Percentiles rank a stretch among this genome's conserved stretches.
Evolutionary conservation across 2,888 invertebrate genomes (phyloP).

Genomic region (Trichogramma evanescens): DNA sequence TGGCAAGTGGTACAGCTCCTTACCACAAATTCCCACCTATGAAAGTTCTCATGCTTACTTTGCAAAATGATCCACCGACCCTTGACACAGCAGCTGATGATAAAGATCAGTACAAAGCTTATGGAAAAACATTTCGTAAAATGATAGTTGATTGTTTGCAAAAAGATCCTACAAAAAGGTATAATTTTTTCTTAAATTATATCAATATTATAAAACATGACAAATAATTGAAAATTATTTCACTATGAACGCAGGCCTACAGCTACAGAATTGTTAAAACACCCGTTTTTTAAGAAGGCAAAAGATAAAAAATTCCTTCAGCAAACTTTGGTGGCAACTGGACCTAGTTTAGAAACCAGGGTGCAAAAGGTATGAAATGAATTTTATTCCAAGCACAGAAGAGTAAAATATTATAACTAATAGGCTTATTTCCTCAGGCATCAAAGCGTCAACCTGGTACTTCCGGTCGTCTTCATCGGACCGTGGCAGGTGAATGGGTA

Average conservation of each 20-base stretch:
- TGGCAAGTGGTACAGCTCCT: constrained; percentile 97
- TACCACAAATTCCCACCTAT: constrained; percentile 99
- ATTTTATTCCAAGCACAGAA: not conserved
- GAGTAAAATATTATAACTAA: constrained; percentile 4
- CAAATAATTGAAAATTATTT: not conserved
- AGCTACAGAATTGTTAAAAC: constrained; percentile 90
- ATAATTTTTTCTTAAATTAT: constrained; percentile 1
- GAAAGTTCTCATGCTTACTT: constrained; percentile 96
- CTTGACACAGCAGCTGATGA: constrained; percentile 92
- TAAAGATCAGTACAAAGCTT: constrained; percentile 95
- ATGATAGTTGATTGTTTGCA: constrained; percentile 95
- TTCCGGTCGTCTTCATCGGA: constrained; percentile 70
- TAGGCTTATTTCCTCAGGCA: constrained; percentile 44
- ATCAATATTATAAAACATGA: not conserved
- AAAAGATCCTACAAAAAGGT: constrained; percentile 86
- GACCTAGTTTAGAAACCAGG: constrained; percentile 82
- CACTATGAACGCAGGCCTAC: constrained; percentile 59
- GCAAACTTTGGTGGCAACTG: constrained; percentile 76
- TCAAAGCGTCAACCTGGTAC: constrained; percentile 79
- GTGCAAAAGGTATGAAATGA: constrained; percentile 71
- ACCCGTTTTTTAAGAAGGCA: constrained; percentile 96
- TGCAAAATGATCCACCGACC: constrained; percentile 96
- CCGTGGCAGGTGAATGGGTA: constrained; percentile 95
- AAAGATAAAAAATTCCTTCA: constrained; percentile 86
- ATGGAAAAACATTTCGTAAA: constrained; percentile 94